Evolutionary conservation across 2,888 invertebrate genomes (phyloP).

Genomic region (Drosophila fungiperda): DNA sequence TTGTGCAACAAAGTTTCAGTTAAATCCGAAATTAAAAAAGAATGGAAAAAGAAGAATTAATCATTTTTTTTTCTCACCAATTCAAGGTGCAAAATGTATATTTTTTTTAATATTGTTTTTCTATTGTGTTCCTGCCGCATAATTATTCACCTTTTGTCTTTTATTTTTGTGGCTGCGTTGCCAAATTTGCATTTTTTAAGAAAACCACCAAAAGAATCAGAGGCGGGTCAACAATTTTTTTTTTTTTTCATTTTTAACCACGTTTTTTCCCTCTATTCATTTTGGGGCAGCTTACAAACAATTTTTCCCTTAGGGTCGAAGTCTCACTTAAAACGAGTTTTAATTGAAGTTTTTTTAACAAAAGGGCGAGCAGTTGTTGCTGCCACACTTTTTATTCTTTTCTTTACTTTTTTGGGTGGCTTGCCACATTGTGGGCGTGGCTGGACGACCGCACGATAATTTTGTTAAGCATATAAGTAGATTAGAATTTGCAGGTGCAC

Average conservation of each 20-base stretch:
- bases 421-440: conserved; percentile 39
- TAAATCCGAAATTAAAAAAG: background rate
- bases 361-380: conserved; percentile 43
- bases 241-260: conserved; percentile 31
- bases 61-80: conserved; percentile 45
- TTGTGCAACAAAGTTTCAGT: conserved; percentile 36
- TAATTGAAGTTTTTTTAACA: conserved; percentile 78
- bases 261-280: conserved; percentile 47
- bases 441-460: conserved; percentile 67
- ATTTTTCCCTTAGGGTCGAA: conserved; percentile 42
- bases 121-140: conserved; percentile 34
- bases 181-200: conserved; percentile 74
- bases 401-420: conserved; percentile 9
- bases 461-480: conserved; percentile 79
- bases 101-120: conserved; percentile 24
- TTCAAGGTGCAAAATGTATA: conserved; percentile 71
- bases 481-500: conserved; percentile 71
- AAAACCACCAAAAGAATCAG: conserved; percentile 60
- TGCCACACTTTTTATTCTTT: background rate
- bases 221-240: conserved; percentile 19
- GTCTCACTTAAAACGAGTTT: conserved; percentile 65
- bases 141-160: conserved; percentile 68
- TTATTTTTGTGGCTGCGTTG: conserved; percentile 40
- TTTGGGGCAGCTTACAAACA: conserved; percentile 58
- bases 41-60: background rate